Evolutionary conservation across 2,888 invertebrate species (phyloP).

Genomic region (Erebia epiphron): DNA sequence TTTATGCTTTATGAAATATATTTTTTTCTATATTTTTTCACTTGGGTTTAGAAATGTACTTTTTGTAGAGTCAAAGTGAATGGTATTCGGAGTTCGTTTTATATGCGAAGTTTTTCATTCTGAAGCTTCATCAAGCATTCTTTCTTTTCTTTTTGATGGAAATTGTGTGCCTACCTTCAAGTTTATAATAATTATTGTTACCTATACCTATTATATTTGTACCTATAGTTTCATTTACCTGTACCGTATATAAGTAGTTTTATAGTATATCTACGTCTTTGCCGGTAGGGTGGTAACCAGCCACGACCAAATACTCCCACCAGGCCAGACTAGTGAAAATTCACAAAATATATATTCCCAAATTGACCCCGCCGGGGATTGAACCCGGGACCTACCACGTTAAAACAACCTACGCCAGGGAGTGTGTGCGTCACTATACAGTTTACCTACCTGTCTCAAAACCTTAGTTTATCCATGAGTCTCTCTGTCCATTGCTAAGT

Average conservation of each 20-base stretch:
- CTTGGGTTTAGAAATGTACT: conserved; percentile 46
- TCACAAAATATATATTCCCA: too few relatives aligned
- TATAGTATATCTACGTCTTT: neutral
- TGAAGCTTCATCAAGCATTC: conserved; percentile 38
- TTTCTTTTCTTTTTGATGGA: conserved; percentile 33
- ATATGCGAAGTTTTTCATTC: conserved; percentile 36
- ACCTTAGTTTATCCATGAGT: too few relatives aligned
- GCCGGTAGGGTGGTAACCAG: too few relatives aligned
- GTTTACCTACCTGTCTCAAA: too few relatives aligned
- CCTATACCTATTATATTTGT: too few relatives aligned
- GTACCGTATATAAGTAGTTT: neutral
- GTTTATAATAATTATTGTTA: conserved; percentile 9
- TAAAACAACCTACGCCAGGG: too few relatives aligned
- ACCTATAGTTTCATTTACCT: neutral
- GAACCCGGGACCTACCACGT: too few relatives aligned
- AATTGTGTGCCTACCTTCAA: conserved; percentile 24
- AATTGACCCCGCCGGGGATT: too few relatives aligned
- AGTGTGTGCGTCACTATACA: too few relatives aligned
- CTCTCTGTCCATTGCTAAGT: too few relatives aligned
- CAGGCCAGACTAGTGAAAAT: too few relatives aligned
- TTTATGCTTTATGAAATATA: conserved; percentile 50
- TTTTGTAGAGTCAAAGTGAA: conserved; percentile 45
- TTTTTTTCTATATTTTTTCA: conserved; percentile 45
- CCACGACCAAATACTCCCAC: too few relatives aligned
- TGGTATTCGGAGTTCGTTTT: conserved; percentile 37